Evolutionary conservation across 1,140 invertebrate genomes (phyloP), one percentile per base, ranked within the genome.

Genomic region (Tenebrio molitor): DNA sequence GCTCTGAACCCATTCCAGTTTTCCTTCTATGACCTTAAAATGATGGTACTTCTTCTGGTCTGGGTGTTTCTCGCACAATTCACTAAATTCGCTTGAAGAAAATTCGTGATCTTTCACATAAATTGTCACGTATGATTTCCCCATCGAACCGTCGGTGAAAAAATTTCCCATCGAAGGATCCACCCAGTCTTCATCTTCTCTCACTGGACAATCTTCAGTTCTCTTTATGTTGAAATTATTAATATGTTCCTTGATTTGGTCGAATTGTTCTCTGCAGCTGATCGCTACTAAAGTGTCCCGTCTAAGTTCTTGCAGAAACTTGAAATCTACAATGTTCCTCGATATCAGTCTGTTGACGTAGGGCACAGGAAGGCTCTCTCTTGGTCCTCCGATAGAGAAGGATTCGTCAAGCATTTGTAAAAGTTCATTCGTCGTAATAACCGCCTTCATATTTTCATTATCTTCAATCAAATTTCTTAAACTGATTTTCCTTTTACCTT

Each of bases 341-440:
- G 50, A 29, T 1, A 58, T 14, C 12, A 12, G 21, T 29, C 50
- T 25, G 10, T 6, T 14, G n/a, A 58, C 14, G 14, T 58, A 58
- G 2, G 12, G 12, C 8, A 25, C 3, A 58, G 50, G 23, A 10
- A 58, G 23, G 12, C 5, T 23, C 14, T 58, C 50, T 29, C 12
- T 15, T 1, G 4, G 3, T 0, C 23, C 12, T 12, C 50, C 50
- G 19, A 58, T 33, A 2, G 29, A 0, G 0, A 58, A 25, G 1
- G 50, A 12, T 5, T 17, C 50, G 0, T 34, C 50, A n/a, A 14
- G 2, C 50, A 58, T 58, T 29, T 58, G 10, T 1, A 29, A 8
- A 6, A 58, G 25, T 5, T 58, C 21, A 58, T 58, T 17, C 5
- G 50, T 12, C n/a, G 50, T 58, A 12, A 58, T 58, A 6, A 58